Evolutionary conservation across 2,888 invertebrate genomes (phyloP).

Genomic region (Diploptera punctata): DNA sequence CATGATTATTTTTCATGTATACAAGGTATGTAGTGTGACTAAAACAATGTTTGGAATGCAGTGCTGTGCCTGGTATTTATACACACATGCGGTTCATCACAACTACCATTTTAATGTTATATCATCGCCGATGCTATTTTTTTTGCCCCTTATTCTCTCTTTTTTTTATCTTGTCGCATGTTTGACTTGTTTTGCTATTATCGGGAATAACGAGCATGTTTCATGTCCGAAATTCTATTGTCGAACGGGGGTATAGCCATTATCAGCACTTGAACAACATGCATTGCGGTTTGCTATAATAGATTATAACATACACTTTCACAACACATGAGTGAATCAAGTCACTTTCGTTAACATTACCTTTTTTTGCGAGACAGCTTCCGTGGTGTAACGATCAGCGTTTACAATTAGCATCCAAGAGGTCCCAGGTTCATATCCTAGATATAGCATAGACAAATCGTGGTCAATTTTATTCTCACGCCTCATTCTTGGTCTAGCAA

Average conservation of each 20-base stretch:
- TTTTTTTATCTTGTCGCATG: slow-evolving; percentile 23
- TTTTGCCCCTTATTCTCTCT: background rate
- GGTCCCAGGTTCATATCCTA: too few species aligned
- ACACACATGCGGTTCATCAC: background rate
- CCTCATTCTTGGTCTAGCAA: too few species aligned
- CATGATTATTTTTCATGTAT: too few species aligned
- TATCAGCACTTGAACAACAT: slow-evolving; percentile 30
- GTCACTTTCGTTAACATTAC: too few species aligned
- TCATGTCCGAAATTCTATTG: slow-evolving; percentile 28
- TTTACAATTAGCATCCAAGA: too few species aligned
- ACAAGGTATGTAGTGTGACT: too few species aligned
- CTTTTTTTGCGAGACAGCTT: too few species aligned
- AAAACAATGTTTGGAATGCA: background rate
- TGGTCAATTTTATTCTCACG: too few species aligned
- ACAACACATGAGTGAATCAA: background rate
- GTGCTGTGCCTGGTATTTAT: background rate
- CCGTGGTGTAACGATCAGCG: too few species aligned
- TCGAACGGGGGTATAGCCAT: slow-evolving; percentile 16
- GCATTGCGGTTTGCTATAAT: slow-evolving; percentile 22
- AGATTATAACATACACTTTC: slow-evolving; percentile 5
- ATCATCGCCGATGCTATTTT: background rate
- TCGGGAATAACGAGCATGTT: slow-evolving; percentile 26
- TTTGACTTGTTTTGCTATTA: slow-evolving; percentile 25
- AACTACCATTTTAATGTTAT: slow-evolving; percentile 10
- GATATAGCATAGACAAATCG: too few species aligned